Evolutionary conservation across 2,113 vertebrate species (phyloP).

Genomic region (Choloepus hoffmanni): DNA sequence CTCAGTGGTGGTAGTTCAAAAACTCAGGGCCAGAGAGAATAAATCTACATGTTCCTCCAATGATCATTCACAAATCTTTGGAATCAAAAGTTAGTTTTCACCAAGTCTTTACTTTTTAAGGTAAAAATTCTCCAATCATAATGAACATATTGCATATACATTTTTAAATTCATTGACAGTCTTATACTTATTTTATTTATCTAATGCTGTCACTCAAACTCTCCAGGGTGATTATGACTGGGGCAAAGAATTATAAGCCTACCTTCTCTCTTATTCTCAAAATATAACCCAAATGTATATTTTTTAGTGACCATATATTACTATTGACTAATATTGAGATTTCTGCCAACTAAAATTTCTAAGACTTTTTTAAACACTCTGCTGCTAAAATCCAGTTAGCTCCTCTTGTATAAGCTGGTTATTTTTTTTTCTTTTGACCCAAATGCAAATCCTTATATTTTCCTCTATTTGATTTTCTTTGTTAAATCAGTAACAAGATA

Average conservation of each 20-base stretch:
- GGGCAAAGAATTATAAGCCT: background rate
- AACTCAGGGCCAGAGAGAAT: background rate
- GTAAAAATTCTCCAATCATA: background rate
- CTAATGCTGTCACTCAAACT: background rate
- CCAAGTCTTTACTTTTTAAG: background rate
- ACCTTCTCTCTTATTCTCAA: background rate
- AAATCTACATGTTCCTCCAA: background rate
- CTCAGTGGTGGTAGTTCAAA: background rate
- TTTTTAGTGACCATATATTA: background rate
- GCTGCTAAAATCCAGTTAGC: background rate
- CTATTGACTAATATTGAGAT: constrained; percentile 29
- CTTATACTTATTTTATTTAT: background rate
- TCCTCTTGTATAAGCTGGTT: background rate
- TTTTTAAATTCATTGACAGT: background rate
- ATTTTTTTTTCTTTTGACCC: background rate
- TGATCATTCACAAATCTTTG: background rate
- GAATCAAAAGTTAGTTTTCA: background rate
- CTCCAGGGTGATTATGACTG: background rate
- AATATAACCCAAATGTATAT: background rate
- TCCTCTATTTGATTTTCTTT: constrained; percentile 2
- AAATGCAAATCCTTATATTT: background rate
- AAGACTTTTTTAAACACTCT: background rate
- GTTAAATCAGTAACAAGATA: constrained; percentile 7
- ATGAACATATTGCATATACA: background rate
- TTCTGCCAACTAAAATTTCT: background rate